Base-by-base conservation (phyloP, 2,797 vertebrate genomes). In the Myotis myotis region DNA sequence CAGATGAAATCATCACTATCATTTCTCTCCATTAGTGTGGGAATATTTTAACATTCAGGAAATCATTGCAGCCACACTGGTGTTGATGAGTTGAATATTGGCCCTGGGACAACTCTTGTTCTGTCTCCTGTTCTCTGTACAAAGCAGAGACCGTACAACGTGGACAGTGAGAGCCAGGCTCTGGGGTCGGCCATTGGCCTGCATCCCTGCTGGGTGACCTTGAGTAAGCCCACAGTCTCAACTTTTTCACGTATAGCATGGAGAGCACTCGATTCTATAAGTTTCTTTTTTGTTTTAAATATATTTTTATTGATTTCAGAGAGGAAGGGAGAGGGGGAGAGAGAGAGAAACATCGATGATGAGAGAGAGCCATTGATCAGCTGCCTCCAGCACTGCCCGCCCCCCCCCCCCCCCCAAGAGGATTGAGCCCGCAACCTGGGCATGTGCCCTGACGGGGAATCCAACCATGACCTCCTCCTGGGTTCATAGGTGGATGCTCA, bases 141-240 rank as follows among this genome's bases (percentile, higher is more conserved):
- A n/a, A 33, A 7, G 6, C 1, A 23, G 25, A 78, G 80, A 16
- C 38, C 4, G 5, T 2, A 28, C n/a, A 11, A 19, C 0, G 0
- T n/a, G 30, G 20, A 55, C 41, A 78, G 16, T 1, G 30, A 64
- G n/a, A 60, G 6, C 33, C 68, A 17, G 79, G 62, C 79, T 41
- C 11, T 23, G 10, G 36, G 22, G 75, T 28, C 33, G n/a, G 15
- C 28, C 51, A 0, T 1, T 3, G 49, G 57, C 41, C 60, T 36
- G 3, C n/a, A 25, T 47, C 84, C 55, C 84, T 51, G 33, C 33
- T 15, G 33, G 60, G 33, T 68, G 64, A 49, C 51, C 41, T 57
- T 30, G 17, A 53, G 36, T 11, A 49, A 87, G 44, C 13, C 79
- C 41, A 81, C 2, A 22, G 8, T 55, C 66, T 89, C 71, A 44